Evolutionary conservation across 2,113 vertebrate species (phyloP), one percentile per base, ranked within the genome.

Genomic region (Campylomormyrus numenius): DNA sequence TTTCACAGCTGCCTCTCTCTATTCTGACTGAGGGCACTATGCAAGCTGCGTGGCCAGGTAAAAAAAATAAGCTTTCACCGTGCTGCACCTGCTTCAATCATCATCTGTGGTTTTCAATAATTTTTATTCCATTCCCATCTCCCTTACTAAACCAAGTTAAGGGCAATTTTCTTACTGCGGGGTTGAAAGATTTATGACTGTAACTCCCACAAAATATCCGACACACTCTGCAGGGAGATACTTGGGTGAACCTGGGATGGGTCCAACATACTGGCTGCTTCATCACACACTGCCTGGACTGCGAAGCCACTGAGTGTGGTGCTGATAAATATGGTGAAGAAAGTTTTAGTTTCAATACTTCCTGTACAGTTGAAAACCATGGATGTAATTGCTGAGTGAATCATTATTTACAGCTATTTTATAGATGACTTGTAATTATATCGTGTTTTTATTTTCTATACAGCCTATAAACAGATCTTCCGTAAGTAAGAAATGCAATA

Each of bases 361-460:
- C 35, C 35, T 35, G 70, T 19, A 39, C 10, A 80, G 35, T 42
- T 80, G 35, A 80, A 42, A 80, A 15, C 39, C 35, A 80, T 80
- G 17, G 74, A 80, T 80, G 35, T 42, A 80, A 39, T 7, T 35
- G 74, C 74, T 39, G 74, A 80, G 31, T 42, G 74, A 80, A 80
- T 80, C 74, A 80, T 80, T 80, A 80, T 80, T 39, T 80, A 80
- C 74, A 70, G 62, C 62, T 70, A 80, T 80, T 80, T 80, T 80
- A 39, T 80, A 80, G 74, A 80, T 80, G 5, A 80, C 35, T 80
- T 80, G 74, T 13, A 80, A 80, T 80, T 80, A 42, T 19, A 80
- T 80, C 35, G 2, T 77, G 11, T 35, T 80, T 35, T 19, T 19
- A 80, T 80, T 80, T 80, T 42, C 13, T 80, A 80, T 80, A 19